phyloP scores from a whole-genome alignment of 1,140 invertebrate species.

The Drosophila nikananu region DNA sequence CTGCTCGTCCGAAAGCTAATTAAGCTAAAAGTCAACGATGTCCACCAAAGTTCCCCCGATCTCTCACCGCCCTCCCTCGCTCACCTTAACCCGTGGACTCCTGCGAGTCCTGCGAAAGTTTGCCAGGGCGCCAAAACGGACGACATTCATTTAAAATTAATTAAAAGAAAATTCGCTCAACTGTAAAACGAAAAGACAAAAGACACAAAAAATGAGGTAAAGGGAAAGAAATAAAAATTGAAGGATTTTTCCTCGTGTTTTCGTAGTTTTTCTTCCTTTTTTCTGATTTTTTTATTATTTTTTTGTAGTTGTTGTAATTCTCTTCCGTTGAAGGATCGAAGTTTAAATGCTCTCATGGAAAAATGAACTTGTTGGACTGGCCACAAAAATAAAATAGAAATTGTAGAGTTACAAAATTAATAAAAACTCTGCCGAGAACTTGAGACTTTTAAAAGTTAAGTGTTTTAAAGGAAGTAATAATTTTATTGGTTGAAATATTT shows the following conservation, averaged over 20 bases:
- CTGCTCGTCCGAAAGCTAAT: constrained; percentile 72
- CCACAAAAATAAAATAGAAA: constrained; percentile 10
- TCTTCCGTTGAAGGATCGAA: constrained; percentile 31
- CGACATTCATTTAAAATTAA: constrained; percentile 84
- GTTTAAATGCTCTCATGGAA: constrained; percentile 49
- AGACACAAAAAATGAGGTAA: constrained; percentile 53
- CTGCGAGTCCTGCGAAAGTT: constrained; percentile 63
- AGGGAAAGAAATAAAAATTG: constrained; percentile 55
- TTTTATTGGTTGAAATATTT: not conserved
- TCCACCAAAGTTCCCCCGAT: constrained; percentile 33
- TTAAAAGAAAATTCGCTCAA: constrained; percentile 83
- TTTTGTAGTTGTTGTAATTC: constrained; percentile 13
- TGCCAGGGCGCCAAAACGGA: constrained; percentile 75
- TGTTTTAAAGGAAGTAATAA: not conserved
- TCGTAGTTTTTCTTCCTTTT: not conserved
- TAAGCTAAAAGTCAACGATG: constrained; percentile 81
- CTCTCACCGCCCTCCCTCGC: not conserved
- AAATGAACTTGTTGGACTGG: constrained; percentile 14
- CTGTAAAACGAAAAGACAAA: constrained; percentile 80
- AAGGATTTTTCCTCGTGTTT: constrained; percentile 48
- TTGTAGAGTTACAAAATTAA: not conserved
- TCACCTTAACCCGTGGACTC: constrained; percentile 6
- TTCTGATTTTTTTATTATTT: not conserved
- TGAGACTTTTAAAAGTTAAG: constrained; percentile 2
- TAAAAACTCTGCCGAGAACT: constrained; percentile 3